Evolutionary conservation across 2,113 vertebrate species (phyloP).

Genomic region (Ptilonorhynchus violaceus): DNA sequence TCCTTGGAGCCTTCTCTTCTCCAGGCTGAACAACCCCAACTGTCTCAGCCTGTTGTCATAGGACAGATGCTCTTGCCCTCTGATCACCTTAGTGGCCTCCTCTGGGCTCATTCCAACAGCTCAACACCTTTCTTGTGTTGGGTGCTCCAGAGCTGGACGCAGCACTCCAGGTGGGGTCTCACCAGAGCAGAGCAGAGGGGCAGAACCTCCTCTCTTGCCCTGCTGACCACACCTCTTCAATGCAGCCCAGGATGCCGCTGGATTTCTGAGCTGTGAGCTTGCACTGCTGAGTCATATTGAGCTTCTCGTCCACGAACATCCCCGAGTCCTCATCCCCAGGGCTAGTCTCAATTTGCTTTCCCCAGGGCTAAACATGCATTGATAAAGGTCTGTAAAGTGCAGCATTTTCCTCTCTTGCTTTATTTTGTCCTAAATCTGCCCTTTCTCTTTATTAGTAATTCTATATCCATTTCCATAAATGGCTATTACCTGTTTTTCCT

Average conservation of each 20-base stretch:
- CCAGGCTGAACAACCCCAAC: background rate
- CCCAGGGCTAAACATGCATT: background rate
- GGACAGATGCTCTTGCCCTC: background rate
- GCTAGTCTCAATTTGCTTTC: background rate
- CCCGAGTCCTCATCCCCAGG: background rate
- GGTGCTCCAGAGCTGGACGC: background rate
- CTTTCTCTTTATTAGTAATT: background rate
- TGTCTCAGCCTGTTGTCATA: background rate
- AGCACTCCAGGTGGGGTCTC: background rate
- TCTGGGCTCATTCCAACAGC: background rate
- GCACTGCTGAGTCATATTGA: background rate
- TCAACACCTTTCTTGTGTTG: background rate
- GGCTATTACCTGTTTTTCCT: background rate
- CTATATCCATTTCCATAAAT: background rate
- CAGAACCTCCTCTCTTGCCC: background rate
- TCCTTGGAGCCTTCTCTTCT: background rate
- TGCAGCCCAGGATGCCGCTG: rapidly evolving
- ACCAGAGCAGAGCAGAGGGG: background rate
- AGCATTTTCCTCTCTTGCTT: background rate
- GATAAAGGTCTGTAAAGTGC: background rate
- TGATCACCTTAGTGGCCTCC: background rate
- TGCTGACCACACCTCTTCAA: background rate
- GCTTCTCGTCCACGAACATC: background rate
- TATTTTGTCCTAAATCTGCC: background rate
- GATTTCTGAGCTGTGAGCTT: rapidly evolving